Percentiles rank a stretch among this genome's conserved stretches.
Evolutionary conservation across 2,113 vertebrate genomes (phyloP).

Genomic region (Caranx melampygus): DNA sequence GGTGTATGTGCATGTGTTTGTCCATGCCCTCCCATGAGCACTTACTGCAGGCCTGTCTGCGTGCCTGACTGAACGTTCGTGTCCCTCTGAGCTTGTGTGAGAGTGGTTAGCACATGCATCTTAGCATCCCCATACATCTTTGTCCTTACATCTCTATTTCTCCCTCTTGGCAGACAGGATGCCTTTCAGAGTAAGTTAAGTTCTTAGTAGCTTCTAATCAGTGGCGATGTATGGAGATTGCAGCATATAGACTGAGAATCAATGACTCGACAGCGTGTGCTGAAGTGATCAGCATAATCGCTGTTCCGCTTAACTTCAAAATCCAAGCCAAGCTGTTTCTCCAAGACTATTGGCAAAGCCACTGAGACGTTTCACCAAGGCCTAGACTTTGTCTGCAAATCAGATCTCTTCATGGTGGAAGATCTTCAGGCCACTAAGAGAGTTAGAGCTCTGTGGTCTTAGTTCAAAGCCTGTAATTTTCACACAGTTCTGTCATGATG

Average conservation of each 20-base stretch:
- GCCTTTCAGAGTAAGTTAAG: slow-evolving; percentile 66
- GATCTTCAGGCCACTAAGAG: slow-evolving; percentile 29
- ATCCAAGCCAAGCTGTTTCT: slow-evolving; percentile 74
- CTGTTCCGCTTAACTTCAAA: slow-evolving; percentile 68
- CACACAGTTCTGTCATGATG: slow-evolving; percentile 18
- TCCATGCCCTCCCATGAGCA: slow-evolving; percentile 38
- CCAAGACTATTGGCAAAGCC: slow-evolving; percentile 62
- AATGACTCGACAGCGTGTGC: slow-evolving; percentile 75
- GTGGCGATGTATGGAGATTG: slow-evolving; percentile 65
- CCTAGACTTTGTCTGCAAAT: slow-evolving; percentile 37
- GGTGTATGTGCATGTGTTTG: slow-evolving; percentile 28
- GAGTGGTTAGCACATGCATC: slow-evolving; percentile 25
- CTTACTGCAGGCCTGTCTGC: slow-evolving; percentile 36
- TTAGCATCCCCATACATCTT: slow-evolving; percentile 15
- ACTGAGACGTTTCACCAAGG: slow-evolving; percentile 59
- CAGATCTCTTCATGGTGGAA: slow-evolving; percentile 52
- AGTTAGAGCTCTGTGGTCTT: slow-evolving; percentile 27
- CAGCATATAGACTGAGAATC: slow-evolving; percentile 72
- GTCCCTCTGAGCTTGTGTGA: slow-evolving; percentile 50
- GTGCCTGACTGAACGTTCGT: slow-evolving; percentile 46
- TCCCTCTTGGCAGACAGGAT: slow-evolving; percentile 23
- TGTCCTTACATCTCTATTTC: slow-evolving; percentile 29
- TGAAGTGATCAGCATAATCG: slow-evolving; percentile 73
- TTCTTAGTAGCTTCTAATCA: slow-evolving; percentile 65
- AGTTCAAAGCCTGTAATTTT: slow-evolving; percentile 30